phyloP scores from a whole-genome alignment of 2,888 invertebrate genomes.

The Mimas tiliae region DNA sequence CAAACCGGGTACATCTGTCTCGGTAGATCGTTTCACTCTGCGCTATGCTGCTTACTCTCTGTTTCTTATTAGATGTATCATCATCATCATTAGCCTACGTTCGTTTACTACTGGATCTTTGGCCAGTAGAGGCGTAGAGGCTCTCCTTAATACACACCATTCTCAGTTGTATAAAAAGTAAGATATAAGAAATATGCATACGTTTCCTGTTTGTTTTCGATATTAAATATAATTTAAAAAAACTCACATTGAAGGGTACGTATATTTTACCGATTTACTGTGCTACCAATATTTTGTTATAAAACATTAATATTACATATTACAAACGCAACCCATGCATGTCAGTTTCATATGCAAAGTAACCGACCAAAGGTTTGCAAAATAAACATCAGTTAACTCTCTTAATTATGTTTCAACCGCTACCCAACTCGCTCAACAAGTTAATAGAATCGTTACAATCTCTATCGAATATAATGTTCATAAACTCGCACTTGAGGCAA shows the following conservation, averaged over 20 bases:
- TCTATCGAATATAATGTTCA: conserved; percentile 26
- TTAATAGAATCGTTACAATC: conserved; percentile 27
- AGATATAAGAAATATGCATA: too few species aligned
- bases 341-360: conserved; percentile 1
- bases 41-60: too few species aligned
- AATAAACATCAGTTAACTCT: conserved; percentile 15
- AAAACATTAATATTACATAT: conserved; percentile 4
- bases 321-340: background rate
- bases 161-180: too few species aligned
- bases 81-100: too few species aligned
- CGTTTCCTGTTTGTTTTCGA: background rate
- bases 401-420: conserved; percentile 16
- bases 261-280: background rate
- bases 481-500: conserved; percentile 32
- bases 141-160: too few species aligned
- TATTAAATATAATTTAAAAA: background rate
- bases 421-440: conserved; percentile 22
- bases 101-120: too few species aligned
- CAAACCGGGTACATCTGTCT: too few species aligned
- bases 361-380: background rate
- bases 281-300: background rate
- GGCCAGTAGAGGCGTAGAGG: too few species aligned
- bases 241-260: background rate
- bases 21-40: too few species aligned
- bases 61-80: too few species aligned